phyloP scores from a whole-genome alignment of 2,113 vertebrate genomes.

The Chauna torquata region DNA sequence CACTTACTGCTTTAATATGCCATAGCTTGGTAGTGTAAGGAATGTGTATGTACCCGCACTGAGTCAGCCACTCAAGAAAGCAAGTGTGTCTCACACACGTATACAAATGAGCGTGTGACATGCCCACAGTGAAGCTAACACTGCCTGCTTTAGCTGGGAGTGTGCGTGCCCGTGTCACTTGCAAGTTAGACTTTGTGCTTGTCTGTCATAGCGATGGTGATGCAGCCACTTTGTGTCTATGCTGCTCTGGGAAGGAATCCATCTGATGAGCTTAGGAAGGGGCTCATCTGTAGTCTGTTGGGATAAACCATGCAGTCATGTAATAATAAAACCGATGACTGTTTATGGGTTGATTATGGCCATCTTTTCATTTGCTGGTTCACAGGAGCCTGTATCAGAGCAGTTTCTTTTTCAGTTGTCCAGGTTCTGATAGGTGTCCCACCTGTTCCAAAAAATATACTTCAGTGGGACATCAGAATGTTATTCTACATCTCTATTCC shows the following conservation, averaged over 20 bases:
- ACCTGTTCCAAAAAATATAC: neutral
- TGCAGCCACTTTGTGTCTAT: neutral
- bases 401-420: neutral
- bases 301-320: neutral
- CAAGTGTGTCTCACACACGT: accelerated
- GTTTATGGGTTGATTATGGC: neutral
- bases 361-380: neutral
- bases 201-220: accelerated
- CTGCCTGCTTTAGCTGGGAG: neutral
- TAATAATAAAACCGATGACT: neutral
- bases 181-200: accelerated
- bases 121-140: neutral
- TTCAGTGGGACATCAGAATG: neutral
- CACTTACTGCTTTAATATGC: conserved; percentile 16
- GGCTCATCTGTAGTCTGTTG: neutral
- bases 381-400: neutral
- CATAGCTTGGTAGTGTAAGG: neutral
- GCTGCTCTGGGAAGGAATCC: neutral
- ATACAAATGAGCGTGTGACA: neutral
- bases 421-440: neutral
- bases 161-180: accelerated
- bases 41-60: accelerated
- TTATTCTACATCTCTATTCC: neutral
- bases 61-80: neutral
- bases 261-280: neutral